phyloP scores from a whole-genome alignment of 2,797 vertebrate species.

The Corythornis leucogaster region DNA sequence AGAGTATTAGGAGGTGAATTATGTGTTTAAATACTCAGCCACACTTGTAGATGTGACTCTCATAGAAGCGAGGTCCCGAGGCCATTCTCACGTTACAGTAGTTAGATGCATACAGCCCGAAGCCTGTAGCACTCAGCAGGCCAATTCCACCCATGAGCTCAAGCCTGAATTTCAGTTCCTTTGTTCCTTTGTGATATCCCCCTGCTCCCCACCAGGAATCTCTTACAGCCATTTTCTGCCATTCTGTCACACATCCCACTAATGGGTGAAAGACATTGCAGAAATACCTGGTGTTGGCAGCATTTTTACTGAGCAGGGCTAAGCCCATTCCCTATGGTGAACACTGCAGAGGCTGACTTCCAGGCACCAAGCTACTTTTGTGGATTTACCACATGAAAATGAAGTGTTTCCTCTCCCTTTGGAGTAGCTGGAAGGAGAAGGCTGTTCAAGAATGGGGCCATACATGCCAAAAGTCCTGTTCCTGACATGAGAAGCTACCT shows the following conservation, averaged over 20 bases:
- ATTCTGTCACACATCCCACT: neutral
- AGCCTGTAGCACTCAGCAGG: neutral
- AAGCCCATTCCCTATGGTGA: neutral
- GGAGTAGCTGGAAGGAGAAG: neutral
- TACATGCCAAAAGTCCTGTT: rapidly evolving
- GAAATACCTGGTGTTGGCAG: neutral
- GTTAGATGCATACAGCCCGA: neutral
- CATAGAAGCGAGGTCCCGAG: neutral
- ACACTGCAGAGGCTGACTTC: neutral
- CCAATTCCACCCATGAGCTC: neutral
- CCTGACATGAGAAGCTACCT: neutral
- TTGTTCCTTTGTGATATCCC: neutral
- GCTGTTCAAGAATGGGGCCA: rapidly evolving
- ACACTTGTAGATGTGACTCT: neutral
- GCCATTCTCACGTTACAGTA: neutral
- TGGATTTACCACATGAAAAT: neutral
- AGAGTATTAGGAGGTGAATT: neutral
- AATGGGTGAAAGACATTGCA: neutral
- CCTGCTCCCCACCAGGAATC: neutral
- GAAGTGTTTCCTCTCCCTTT: neutral
- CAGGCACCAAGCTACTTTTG: neutral
- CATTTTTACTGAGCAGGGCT: neutral
- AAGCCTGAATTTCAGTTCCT: neutral
- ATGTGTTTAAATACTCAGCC: neutral
- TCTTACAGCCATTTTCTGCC: neutral